Conservation (phyloP, 2,113 vertebrate genomes). For the Choloepus hoffmanni region DNA sequence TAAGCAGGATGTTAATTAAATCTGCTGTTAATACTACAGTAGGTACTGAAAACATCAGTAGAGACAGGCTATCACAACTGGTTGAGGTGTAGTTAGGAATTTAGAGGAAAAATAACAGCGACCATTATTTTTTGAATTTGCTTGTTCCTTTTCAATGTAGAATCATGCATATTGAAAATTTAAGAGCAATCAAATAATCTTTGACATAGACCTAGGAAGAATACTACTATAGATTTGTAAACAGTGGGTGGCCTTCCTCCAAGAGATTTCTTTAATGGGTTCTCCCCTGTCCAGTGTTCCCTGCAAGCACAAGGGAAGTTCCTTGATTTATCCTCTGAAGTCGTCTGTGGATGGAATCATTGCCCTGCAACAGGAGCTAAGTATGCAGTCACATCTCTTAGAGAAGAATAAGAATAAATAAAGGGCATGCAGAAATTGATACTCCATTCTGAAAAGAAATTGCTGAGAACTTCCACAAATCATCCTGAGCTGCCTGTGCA, state of each 20-base stretch:
- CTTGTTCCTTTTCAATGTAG: neutral
- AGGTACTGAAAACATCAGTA: neutral
- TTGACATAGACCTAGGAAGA: neutral
- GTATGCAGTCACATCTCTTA: neutral
- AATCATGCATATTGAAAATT: neutral
- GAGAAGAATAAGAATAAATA: neutral
- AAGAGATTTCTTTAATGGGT: neutral
- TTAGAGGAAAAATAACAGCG: neutral
- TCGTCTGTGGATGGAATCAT: neutral
- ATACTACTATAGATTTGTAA: neutral
- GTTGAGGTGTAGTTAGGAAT: neutral
- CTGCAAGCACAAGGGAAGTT: neutral
- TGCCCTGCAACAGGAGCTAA: neutral
- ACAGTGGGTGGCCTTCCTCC: neutral
- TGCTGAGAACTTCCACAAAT: neutral
- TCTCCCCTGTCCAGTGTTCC: neutral
- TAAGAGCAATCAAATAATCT: neutral
- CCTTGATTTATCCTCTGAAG: neutral
- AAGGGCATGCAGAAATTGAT: neutral
- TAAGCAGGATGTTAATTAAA: neutral
- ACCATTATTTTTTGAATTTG: neutral
- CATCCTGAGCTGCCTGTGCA: neutral
- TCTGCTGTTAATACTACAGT: neutral
- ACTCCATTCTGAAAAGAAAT: neutral
- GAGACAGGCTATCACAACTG: neutral